Conservation (phyloP, 2,888 invertebrate genomes). For the Yponomeuta sedellus region DNA sequence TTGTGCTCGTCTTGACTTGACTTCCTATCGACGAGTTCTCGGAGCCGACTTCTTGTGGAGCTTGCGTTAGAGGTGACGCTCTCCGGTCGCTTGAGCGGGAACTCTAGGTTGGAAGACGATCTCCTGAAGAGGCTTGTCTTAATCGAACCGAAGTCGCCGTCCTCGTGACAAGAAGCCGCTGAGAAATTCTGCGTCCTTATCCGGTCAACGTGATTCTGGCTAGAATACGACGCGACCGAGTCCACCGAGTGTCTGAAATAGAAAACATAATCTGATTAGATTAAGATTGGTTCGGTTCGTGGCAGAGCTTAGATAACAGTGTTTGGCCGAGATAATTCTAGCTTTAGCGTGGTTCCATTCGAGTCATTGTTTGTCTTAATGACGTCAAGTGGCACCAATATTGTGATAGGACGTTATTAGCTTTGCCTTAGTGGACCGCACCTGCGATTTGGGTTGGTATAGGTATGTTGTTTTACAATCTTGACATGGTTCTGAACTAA, state of each 20-base stretch:
- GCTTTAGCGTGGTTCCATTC: slow-evolving; percentile 37
- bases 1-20: slow-evolving; percentile 71
- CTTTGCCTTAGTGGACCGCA: background rate
- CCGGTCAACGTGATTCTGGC: slow-evolving; percentile 77
- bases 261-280: slow-evolving; percentile 56
- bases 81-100: slow-evolving; percentile 61
- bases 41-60: slow-evolving; percentile 73
- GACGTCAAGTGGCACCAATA: slow-evolving; percentile 38
- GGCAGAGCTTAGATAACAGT: slow-evolving; percentile 42
- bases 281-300: slow-evolving; percentile 37
- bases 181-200: slow-evolving; percentile 74
- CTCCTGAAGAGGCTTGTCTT: slow-evolving; percentile 71
- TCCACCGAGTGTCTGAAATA: slow-evolving; percentile 75
- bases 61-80: slow-evolving; percentile 69
- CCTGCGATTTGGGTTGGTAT: slow-evolving; percentile 12
- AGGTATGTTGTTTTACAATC: slow-evolving; percentile 7
- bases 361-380: slow-evolving; percentile 41
- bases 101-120: slow-evolving; percentile 67
- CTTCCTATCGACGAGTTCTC: slow-evolving; percentile 73
- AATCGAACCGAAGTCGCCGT: slow-evolving; percentile 69
- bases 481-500: slow-evolving; percentile 17
- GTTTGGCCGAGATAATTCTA: slow-evolving; percentile 50
- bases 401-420: slow-evolving; percentile 30
- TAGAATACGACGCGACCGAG: slow-evolving; percentile 78
- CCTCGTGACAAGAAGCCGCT: slow-evolving; percentile 75